Evolutionary conservation across 2,797 vertebrate genomes (phyloP).

Genomic region (Microctenopoma steveboyesi): DNA sequence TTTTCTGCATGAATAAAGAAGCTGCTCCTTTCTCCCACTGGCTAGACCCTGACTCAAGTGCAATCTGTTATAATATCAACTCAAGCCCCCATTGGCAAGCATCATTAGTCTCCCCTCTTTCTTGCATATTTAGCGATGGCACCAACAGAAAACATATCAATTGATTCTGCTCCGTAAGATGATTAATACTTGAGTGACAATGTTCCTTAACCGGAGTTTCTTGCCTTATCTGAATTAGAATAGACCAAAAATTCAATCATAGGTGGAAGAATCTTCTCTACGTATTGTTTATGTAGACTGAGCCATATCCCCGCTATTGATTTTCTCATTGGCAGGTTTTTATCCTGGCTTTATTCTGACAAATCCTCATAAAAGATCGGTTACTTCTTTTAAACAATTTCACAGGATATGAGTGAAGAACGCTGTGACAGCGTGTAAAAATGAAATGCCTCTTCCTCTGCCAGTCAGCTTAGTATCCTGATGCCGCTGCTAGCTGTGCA

Average conservation of each 20-base stretch:
- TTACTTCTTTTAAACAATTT: slow-evolving; percentile 31
- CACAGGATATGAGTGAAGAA: slow-evolving; percentile 21
- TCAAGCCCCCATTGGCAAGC: slow-evolving; percentile 70
- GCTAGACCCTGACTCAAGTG: slow-evolving; percentile 69
- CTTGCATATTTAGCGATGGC: slow-evolving; percentile 58
- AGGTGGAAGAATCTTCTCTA: slow-evolving; percentile 12
- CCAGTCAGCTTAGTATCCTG: slow-evolving; percentile 55
- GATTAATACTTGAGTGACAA: slow-evolving; percentile 27
- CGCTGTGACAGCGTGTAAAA: slow-evolving; percentile 44
- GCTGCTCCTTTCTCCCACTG: slow-evolving; percentile 69
- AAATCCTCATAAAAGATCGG: slow-evolving; percentile 14
- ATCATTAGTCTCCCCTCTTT: slow-evolving; percentile 70
- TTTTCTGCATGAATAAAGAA: slow-evolving; percentile 82
- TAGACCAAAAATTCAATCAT: slow-evolving; percentile 27
- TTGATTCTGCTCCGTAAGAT: slow-evolving; percentile 42
- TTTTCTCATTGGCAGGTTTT: slow-evolving; percentile 13
- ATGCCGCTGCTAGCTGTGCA: slow-evolving; percentile 44
- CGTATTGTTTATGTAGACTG: slow-evolving; percentile 7
- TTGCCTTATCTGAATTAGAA: slow-evolving; percentile 21
- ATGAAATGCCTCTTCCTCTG: slow-evolving; percentile 47
- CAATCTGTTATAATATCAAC: slow-evolving; percentile 79
- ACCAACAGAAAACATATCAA: slow-evolving; percentile 38
- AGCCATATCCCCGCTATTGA: slow-evolving; percentile 24
- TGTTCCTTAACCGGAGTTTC: slow-evolving; percentile 22
- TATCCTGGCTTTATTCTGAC: slow-evolving; percentile 27